A percentile compares a stretch with the other conserved stretches of the same genome.
Evolutionary conservation across 2,113 vertebrate species (phyloP).

Genomic region (Macroglossus sobrinus): DNA sequence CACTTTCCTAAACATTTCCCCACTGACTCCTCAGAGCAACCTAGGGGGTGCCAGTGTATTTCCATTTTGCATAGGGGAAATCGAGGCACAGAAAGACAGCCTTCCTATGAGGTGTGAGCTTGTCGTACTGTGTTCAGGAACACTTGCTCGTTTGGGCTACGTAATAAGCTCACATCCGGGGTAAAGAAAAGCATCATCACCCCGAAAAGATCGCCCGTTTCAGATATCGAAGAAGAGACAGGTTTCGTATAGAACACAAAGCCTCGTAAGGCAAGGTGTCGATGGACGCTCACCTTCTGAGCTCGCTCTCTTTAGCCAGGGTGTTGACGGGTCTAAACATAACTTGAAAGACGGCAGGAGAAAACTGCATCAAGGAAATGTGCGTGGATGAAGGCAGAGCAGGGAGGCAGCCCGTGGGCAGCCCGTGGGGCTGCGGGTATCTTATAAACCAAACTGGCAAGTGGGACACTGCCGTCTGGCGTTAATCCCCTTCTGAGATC

Average conservation of each 20-base stretch:
- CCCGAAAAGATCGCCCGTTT: not conserved
- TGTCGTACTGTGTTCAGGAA: not conserved
- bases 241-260: not conserved
- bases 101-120: not conserved
- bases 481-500: not conserved
- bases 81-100: not conserved
- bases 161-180: not conserved
- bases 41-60: not conserved
- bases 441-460: not conserved
- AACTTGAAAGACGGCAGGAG: not conserved
- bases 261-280: not conserved
- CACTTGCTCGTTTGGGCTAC: not conserved
- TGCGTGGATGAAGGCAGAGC: not conserved
- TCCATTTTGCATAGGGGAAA: not conserved
- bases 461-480: not conserved
- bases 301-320: not conserved
- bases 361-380: not conserved
- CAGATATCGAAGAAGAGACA: not conserved
- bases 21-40: not conserved
- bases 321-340: not conserved
- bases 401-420: not conserved
- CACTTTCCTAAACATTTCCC: not conserved
- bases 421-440: not conserved
- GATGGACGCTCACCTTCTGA: not conserved
- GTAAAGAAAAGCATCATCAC: not conserved